Conservation (phyloP, 2,113 vertebrate genomes). For the Brienomyrus longianalis region DNA sequence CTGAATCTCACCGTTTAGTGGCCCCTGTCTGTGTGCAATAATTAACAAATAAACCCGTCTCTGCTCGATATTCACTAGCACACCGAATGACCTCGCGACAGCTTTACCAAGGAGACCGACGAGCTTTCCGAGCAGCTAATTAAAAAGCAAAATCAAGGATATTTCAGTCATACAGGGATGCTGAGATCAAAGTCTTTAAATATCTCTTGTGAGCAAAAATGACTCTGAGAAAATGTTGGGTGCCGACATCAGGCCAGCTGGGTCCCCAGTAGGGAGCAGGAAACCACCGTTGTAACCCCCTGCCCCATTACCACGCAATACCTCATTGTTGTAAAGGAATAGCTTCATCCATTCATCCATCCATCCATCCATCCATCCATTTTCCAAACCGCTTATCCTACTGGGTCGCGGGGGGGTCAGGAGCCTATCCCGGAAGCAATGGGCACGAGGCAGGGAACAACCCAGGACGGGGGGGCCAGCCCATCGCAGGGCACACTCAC, state of each 20-base stretch:
- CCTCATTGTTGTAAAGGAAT: background rate
- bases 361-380: too few relatives aligned
- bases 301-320: background rate
- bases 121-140: background rate
- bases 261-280: background rate
- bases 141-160: background rate
- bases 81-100: background rate
- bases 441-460: too few relatives aligned
- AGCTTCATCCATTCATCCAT: background rate
- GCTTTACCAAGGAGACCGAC: background rate
- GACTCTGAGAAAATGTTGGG: background rate
- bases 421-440: too few relatives aligned
- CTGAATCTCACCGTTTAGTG: background rate
- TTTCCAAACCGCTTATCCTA: too few relatives aligned
- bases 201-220: background rate
- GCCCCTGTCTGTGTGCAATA: background rate
- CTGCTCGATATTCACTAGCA: background rate
- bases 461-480: too few relatives aligned
- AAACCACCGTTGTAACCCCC: background rate
- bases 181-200: background rate
- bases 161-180: background rate
- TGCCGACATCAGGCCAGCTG: background rate
- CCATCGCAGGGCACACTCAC: background rate
- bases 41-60: background rate
- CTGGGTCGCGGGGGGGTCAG: too few relatives aligned